Evolutionary conservation across 2,797 vertebrate species (phyloP), one percentile per base, ranked within the genome.

Genomic region (Poecilia velifera): DNA sequence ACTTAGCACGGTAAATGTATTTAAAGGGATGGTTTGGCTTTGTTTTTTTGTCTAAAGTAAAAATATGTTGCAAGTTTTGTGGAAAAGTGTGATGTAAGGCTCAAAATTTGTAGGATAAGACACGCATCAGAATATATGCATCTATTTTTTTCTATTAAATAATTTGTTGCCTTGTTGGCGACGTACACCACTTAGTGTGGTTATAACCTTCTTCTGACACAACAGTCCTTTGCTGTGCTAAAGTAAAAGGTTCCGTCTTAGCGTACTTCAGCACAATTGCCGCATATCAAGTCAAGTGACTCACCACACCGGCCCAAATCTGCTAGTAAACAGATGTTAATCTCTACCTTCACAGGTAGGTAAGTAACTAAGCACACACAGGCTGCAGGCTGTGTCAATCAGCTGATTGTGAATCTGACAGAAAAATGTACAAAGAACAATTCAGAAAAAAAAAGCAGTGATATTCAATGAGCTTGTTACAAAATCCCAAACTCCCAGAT

Each of bases 1-100:
- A 66, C 81, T 87, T 86, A 84, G 81, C 78, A 57, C 36, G 6
- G 73, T 81, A 85, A 84, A 66, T 46, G 59, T 84, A 77, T 88
- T 87, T 81, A 82, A 71, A 45, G 25, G 25, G 25, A 71, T 71
- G 68, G 68, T 28, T 46, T 71, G 68, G 2, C 7, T 71, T 28
- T 43, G 36, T 6, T 71, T 43, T 28, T 16, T n/a, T 25, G n/a
- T n/a, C 6, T 28, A 18, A 45, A 71, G 41, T 28, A 46, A 10
- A 71, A 71, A 45, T 28, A 45, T 3, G 12, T 16, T 2, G 10
- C 13, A 41, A 16, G 25, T 28, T 71, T 31, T 46, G 2, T 43
- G 66, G 22, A 70, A 70, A 70, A 43, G 66, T 46, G 41, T 46
- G 39, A 14, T 3, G 25, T 43, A 20, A n/a, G 14, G 13, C 13